Evolutionary conservation across 2,113 vertebrate species (phyloP), one percentile per base, ranked within the genome.

Genomic region (Seriola aureovittata): DNA sequence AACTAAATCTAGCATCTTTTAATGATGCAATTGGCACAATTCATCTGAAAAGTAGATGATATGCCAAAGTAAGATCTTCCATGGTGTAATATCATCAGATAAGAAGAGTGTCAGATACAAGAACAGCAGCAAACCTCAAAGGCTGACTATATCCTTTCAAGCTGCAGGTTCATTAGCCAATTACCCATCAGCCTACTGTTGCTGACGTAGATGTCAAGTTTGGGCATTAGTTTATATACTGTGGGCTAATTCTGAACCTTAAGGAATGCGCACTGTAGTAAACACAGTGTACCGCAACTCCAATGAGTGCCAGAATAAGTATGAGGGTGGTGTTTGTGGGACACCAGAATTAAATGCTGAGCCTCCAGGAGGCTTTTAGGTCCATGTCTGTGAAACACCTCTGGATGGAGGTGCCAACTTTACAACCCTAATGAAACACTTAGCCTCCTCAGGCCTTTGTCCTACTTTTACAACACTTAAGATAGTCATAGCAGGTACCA

Each of bases 401-500:
- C 36, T 59, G 63, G 77, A 63, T 64, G 21, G 59, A 71, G 44
- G 70, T 32, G 34, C 19, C 65, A 81, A 74, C 78, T 85, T 73
- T 71, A 80, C 57, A 77, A 75, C 80, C 68, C 32, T 80, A 84
- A 86, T 88, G 78, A 66, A 88, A 62, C 71, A 50, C 75, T 73
- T 62, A 2, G 60, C 80, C 71, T 88, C 71, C 52, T 72, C 71
- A 48, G 75, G 78, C 81, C 54, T 78, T 75, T 84, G 86, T 16
- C 82, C 86, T 75, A 85, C 74, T 90, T 90, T 82, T 71, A 54
- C 21, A 54, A 59, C 78, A 73, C 79, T 70, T 67, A 69, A 68
- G 50, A 81, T 71, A 70, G 77, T 36, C 66, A 58, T 73, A 80
- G 75, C 19, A 75, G 42, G 29, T 75, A 19, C 36, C 3, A 0